Evolutionary conservation across 2,888 invertebrate species (phyloP), one percentile per base, ranked within the genome.

Genomic region (Cataglyphis livida): DNA sequence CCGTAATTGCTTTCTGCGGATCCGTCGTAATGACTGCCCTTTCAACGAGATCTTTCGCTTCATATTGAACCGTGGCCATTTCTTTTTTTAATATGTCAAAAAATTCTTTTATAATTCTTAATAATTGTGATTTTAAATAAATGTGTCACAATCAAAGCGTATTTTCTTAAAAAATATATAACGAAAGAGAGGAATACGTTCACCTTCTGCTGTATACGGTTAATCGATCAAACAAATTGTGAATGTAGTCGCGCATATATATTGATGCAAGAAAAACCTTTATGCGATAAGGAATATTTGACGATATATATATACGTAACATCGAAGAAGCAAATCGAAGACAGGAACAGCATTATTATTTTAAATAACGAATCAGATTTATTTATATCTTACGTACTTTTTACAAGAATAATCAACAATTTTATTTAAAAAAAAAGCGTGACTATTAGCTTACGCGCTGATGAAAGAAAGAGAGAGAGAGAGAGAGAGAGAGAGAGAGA

Each of bases 1-100:
- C 96, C 10, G 94, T 90, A 0, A 96, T 95, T 48, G 95, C 95
- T 89, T 95, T 95, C 87, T 96, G 95, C 0, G 95, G 95, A 51
- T 90, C 41, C 28, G 78, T 74, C n/a, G 85, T 76, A 18, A 92
- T 85, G 9, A 85, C 54, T 32, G 91, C 87, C 28, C 92, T 86
- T 10, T 87, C 79, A n/a, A 92, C 78, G 9, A 92, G 89, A 83
- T 88, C 87, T 82, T 48, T 73, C 54, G 68, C 65, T 32, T 35
- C 76, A 35, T 84, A 41, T 48, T 71, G 35, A 25, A 54, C 18
- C 7, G 38, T 15, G 5, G 79, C 10, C 85, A 89, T 89, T 71
- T 51, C 18, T 44, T 28, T 54, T 12, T 35, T 12, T 48, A n/a
- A n/a, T 51, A 51, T 35, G 21, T 48, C 18, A 7, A 48, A 70